A percentile compares a stretch with the other conserved stretches of the same genome.
Conservation (phyloP, 2,888 invertebrate species). For the Apotomis turbidana region DNA sequence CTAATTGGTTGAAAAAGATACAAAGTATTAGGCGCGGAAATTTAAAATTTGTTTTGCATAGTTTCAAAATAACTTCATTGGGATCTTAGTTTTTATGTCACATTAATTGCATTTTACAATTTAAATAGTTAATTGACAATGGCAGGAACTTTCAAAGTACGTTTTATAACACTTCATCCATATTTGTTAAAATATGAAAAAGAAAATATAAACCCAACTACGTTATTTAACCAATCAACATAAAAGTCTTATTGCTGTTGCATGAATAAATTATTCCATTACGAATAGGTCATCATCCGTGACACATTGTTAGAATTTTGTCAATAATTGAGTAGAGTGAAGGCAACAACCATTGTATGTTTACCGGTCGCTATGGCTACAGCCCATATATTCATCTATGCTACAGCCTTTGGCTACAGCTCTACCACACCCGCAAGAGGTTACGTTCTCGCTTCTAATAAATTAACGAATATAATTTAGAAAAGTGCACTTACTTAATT, state of each 20-base stretch:
- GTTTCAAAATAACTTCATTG: not conserved
- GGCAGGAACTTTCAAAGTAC: not conserved
- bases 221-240: not conserved
- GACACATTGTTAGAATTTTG: slow-evolving; percentile 62
- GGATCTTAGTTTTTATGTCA: not conserved
- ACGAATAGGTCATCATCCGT: slow-evolving; percentile 21
- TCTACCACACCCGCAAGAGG: slow-evolving; percentile 71
- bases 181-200: too few relatives aligned
- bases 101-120: not conserved
- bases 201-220: too few relatives aligned
- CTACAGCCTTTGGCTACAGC: slow-evolving; percentile 66
- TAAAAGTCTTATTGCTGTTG: not conserved
- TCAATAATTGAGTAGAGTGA: slow-evolving; percentile 69
- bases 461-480: slow-evolving; percentile 21
- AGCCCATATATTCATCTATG: too few relatives aligned
- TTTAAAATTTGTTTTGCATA: not conserved
- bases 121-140: not conserved
- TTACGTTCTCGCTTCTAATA: slow-evolving; percentile 51
- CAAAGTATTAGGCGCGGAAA: not conserved
- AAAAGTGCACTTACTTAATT: slow-evolving; percentile 39
- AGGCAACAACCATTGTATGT: slow-evolving; percentile 66
- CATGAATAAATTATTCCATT: slow-evolving; percentile 7
- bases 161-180: not conserved
- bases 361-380: slow-evolving; percentile 69
- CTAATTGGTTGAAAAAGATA: too few relatives aligned